These are phyloP conservation scores for Mechanitis mazaeus DNA, from an alignment of 2,888 invertebrate species.

Conservation along the genomic window DNA sequence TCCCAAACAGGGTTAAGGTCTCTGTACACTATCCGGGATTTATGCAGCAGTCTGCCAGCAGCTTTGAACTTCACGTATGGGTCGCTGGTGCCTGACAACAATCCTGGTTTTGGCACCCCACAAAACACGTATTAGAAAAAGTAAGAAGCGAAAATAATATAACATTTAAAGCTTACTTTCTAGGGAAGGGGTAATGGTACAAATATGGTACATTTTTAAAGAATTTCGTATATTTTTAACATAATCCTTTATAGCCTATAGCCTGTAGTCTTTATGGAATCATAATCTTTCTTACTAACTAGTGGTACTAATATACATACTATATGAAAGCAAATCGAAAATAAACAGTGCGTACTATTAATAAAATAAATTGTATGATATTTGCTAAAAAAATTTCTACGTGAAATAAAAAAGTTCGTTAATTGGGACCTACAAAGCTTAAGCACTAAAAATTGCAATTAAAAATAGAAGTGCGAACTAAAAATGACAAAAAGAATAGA, in stretches of 20 bases:
- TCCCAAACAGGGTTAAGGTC: conserved; percentile 99
- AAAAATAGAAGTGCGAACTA: conserved; percentile 46
- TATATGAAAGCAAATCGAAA: neutral
- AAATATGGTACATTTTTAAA: neutral
- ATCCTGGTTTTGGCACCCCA: conserved; percentile 68
- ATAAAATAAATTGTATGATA: neutral
- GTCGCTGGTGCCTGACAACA: conserved; percentile 92
- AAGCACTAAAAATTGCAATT: conserved; percentile 45
- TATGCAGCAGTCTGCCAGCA: conserved; percentile 90
- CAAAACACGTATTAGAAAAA: conserved; percentile 58
- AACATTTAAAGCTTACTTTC: conserved; percentile 26
- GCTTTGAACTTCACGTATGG: conserved; percentile 98
- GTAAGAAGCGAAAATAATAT: conserved; percentile 52
- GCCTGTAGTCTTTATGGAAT: too few species aligned
- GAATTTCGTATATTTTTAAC: neutral
- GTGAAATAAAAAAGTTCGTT: neutral
- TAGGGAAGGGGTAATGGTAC: conserved; percentile 15
- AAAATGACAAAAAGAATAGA: conserved; percentile 22
- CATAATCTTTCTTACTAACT: neutral
- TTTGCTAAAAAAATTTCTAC: neutral
- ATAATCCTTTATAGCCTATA: too few species aligned
- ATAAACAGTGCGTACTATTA: neutral
- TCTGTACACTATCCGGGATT: conserved; percentile 94
- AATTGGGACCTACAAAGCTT: conserved; percentile 36
- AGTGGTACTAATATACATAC: neutral